phyloP scores from a whole-genome alignment of 2,113 vertebrate species.

The Rhinolophus ferrumequinum region DNA sequence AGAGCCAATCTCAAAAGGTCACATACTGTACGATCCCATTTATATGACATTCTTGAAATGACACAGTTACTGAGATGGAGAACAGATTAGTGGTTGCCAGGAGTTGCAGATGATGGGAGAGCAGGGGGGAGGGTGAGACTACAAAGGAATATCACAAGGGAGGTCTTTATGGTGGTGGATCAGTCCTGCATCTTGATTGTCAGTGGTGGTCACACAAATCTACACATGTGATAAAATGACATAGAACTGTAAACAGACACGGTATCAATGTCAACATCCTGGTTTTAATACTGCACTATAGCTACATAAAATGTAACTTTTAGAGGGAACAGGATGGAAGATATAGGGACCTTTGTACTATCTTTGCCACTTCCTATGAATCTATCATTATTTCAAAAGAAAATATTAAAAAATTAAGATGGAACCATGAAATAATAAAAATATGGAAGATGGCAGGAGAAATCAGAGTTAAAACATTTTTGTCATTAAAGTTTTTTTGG shows the following conservation, averaged over 20 bases:
- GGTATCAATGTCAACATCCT: not conserved
- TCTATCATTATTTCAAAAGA: slow-evolving; percentile 11
- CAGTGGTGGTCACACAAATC: not conserved
- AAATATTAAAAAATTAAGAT: not conserved
- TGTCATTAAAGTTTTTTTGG: too few species aligned
- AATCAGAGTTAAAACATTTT: not conserved
- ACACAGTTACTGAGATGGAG: not conserved
- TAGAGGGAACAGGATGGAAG: not conserved
- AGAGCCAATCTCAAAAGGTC: not conserved
- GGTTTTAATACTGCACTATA: not conserved
- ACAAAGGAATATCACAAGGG: not conserved
- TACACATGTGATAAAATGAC: not conserved
- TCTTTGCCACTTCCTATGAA: not conserved
- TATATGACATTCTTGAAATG: not conserved
- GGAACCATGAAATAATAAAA: not conserved
- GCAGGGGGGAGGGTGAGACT: not conserved
- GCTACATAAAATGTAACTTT: not conserved
- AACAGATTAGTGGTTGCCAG: not conserved
- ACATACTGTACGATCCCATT: not conserved
- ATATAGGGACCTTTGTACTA: not conserved
- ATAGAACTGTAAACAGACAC: not conserved
- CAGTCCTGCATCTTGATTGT: not conserved
- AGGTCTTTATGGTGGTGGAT: not conserved
- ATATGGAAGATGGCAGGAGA: not conserved
- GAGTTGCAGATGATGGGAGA: not conserved